Base-by-base conservation (phyloP, 1,140 invertebrate genomes). In the Matsumurasca onukii region DNA sequence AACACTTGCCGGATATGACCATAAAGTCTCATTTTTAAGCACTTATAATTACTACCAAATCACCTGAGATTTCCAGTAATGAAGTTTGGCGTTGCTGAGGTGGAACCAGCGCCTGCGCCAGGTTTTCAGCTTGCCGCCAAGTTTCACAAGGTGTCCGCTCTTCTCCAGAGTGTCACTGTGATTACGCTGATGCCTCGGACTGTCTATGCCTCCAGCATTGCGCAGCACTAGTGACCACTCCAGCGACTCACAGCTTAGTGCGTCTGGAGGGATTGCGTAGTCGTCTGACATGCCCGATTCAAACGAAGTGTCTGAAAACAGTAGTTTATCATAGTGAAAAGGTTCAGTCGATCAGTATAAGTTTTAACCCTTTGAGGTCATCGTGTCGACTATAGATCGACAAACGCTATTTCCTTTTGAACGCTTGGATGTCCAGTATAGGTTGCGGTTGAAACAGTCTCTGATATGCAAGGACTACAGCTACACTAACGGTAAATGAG, bases 61-160 rank as follows among this genome's bases (percentile, higher is more conserved):
- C 72, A 86, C 84, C 79, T 84, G 83, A 62, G 91, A 92, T 80
- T 97, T 98, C 90, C 95, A 98, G 79, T 98, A 98, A 1, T 89
- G 91, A 0, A 98, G 81, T 0, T 89, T 88, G 29, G 94, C 94
- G 80, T 97, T 95, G 76, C 94, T 95, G 0, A 98, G 80, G 0
- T 97, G 92, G 76, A 98, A 98, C 91, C 93, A 98, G 74, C 95
- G 83, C 76, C 95, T 93, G 71, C 93, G 84, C 95, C 95, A 98
- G 0, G 94, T 97, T 82, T 97, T 98, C 0, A 98, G 82, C 81
- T 97, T 97, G 15, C 95, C 95, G 55, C 95, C 94, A 39, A 98
- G 83, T 81, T 98, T 98, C 15, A 94, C 94, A 39, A 98, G 82
- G 76, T 96, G 95, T 3, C 96, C 95, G 75, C 89, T 87, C 81